phyloP scores from a whole-genome alignment of 2,113 vertebrate genomes.

The Puntigrus tetrazona region DNA sequence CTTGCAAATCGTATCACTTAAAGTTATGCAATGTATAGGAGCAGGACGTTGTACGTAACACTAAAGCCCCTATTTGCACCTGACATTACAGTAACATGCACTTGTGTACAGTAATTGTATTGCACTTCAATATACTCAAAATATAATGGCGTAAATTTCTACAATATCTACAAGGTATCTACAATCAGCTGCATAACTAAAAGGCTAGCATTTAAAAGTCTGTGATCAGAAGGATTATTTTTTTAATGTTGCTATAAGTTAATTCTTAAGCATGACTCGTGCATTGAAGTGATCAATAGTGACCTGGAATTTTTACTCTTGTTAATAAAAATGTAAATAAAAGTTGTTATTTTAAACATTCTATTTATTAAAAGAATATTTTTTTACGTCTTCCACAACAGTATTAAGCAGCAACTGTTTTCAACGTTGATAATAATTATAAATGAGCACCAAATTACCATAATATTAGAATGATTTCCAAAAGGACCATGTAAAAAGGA shows the following conservation, averaged over 20 bases:
- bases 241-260: not conserved
- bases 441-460: not conserved
- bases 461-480: not conserved
- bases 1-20: not conserved
- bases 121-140: not conserved
- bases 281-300: not conserved
- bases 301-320: not conserved
- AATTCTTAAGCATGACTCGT: not conserved
- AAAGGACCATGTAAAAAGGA: not conserved
- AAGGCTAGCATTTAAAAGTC: not conserved
- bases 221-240: not conserved
- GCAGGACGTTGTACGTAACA: not conserved
- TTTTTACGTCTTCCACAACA: not conserved
- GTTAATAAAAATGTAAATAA: not conserved
- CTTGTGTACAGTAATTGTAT: not conserved
- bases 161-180: not conserved
- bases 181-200: not conserved
- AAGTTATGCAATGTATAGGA: not conserved
- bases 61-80: not conserved
- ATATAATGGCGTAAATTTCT: not conserved
- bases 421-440: not conserved
- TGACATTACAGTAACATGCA: not conserved
- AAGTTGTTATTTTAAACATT: not conserved
- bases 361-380: not conserved
- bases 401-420: not conserved